Evolutionary conservation across 2,113 vertebrate species (phyloP), one percentile per base, ranked within the genome.

Genomic region (Aptenodytes forsteri): DNA sequence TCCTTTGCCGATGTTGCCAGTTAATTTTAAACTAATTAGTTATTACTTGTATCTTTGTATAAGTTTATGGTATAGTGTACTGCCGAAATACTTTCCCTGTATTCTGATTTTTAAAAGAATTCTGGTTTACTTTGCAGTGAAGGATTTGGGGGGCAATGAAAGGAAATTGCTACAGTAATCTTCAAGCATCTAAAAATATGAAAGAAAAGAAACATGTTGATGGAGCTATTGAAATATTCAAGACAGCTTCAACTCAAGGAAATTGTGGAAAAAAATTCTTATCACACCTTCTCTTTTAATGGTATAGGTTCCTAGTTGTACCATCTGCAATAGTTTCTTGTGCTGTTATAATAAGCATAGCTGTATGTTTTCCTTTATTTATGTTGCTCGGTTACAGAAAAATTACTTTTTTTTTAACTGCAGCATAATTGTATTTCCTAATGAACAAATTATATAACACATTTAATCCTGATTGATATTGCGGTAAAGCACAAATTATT

Each of bases 361-460:
- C 26, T 89, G 25, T 70, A 61, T 81, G 65, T 84, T 90, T 95
- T 90, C 34, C 72, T 90, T 73, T 87, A 82, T 70, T 59, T 90
- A 76, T 84, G 42, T 88, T 84, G 25, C 67, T 94, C 2, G 0
- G 78, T 90, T 95, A 84, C 72, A 93, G 84, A 87, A 92, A 75
- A 70, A 89, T 30, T 58, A 50, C 32, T 47, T 77, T 81, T 58
- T 87, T 86, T 90, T 90, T 30, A 72, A 95, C 82, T 76, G 40
- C n/a, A 85, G 47, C 50, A 78, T 94, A 97, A 95, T 78, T 91
- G 55, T 76, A 91, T 80, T 95, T 79, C 89, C 83, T 95, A 94
- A 96, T 94, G 92, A 97, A 94, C 95, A 95, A 94, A 94, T 97
- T 95, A 96, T 88, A 56, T 95, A 96, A 97, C 85, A 89, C 61